phyloP scores from a whole-genome alignment of 2,888 invertebrate species.

The Galeopsomyia nigrocyanea region DNA sequence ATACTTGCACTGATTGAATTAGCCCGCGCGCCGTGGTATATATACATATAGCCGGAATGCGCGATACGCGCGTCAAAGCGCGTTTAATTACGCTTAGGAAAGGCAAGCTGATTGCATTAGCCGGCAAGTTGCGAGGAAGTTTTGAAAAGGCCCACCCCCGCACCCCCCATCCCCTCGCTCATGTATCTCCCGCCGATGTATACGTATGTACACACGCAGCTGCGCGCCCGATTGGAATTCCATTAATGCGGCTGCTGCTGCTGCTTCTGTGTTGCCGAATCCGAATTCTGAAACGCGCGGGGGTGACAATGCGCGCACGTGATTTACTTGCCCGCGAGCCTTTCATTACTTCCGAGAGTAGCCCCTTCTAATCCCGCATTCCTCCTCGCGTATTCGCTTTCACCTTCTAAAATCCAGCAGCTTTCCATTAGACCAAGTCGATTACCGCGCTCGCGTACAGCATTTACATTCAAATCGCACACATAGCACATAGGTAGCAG shows the following conservation, averaged over 20 bases:
- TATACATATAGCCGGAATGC: no score
- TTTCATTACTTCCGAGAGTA: background rate
- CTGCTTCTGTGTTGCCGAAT: background rate
- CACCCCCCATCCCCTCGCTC: background rate
- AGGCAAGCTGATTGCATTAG: background rate
- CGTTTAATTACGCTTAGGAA: background rate
- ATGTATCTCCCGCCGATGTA: background rate
- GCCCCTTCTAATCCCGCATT: background rate
- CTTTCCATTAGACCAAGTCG: no score
- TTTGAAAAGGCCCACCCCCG: conserved; percentile 12
- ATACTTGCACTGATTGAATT: background rate
- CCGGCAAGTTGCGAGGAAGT: conserved; percentile 1
- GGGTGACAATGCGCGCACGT: background rate
- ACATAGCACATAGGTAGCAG: no score
- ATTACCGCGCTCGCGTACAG: no score
- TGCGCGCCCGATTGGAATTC: conserved; percentile 30
- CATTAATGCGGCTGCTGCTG: conserved; percentile 25
- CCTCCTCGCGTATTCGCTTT: background rate
- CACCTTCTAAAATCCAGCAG: no score
- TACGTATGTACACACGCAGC: background rate
- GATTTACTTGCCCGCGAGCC: background rate
- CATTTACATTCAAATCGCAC: no score
- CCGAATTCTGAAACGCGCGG: no score
- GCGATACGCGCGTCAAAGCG: no score
- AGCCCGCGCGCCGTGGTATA: no score